Base-by-base conservation (phyloP, 2,797 vertebrate genomes). In the Girardinus metallicus region DNA sequence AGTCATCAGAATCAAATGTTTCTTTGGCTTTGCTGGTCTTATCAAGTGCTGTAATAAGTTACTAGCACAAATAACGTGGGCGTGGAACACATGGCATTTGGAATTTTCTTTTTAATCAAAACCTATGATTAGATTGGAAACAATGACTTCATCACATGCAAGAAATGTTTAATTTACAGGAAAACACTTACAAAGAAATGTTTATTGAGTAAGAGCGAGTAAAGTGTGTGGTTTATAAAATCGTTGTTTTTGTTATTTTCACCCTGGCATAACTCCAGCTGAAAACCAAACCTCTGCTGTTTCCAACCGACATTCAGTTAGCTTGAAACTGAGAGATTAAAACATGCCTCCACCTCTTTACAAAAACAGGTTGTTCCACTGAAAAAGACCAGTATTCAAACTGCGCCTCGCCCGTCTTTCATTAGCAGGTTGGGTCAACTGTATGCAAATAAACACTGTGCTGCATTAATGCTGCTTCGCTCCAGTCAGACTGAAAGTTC, bases 401-500 rank as follows among this genome's bases (percentile, higher is more conserved):
- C 29, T n/a, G 5, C 3, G 70, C 83, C 80, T 44, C 36, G 0
- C 83, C 82, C 78, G 34, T 60, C 26, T 80, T 68, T 16, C 13
- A 36, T 31, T 13, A 62, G 21, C 88, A 86, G 87, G 80, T 89
- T 89, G 79, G 79, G 83, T 41, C 71, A 92, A 94, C 90, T 79
- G 90, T 73, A 91, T 84, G 79, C 90, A 93, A 90, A 92, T 80
- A 72, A 76, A 75, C 74, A 4, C 68, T 72, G 23, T 0, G 43
- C 26, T 72, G 79, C 13, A 46, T 79, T 83, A 79, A 83, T 21
- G 77, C 72, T 73, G 8, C 43, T 75, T 84, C 70, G 75, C 26
- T 68, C 13, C 21, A 77, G 70, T 68, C 41, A 83, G 68, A 71
- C 74, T 41, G 18, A 5, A 62, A 46, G 34, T 6, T n/a, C 26